Evolutionary conservation across 2,797 vertebrate species (phyloP), one percentile per base, ranked within the genome.

Genomic region (Lagodon rhomboides): DNA sequence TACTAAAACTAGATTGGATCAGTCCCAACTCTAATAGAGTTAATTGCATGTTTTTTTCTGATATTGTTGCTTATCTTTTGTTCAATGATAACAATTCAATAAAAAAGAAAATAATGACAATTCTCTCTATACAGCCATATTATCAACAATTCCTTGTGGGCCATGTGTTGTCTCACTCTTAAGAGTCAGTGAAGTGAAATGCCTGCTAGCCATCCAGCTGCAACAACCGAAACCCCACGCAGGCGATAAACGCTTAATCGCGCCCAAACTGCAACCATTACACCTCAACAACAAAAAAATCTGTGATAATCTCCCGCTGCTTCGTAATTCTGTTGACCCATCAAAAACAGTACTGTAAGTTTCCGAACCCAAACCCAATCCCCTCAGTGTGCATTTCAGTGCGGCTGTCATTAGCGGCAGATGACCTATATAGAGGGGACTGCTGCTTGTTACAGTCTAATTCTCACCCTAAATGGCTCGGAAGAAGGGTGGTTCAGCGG

Each of bases 401-500:
- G 50, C 68, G 43, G 56, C 79, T 69, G 18, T 86, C 83, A 87
- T 90, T 89, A 91, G 88, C 60, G 68, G 54, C 25, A 62, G 64
- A 85, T 86, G 92, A 90, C 90, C 91, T 91, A 91, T 66, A 93
- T 87, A 78, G 79, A 89, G 69, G 63, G 86, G 87, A 83, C 56
- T 72, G 83, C 84, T 90, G 87, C 90, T 87, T 87, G 90, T 93
- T 91, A 89, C 90, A 89, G 84, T 90, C 89, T 90, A 89, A 92
- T 93, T 92, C 92, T 89, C 93, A 85, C 85, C 83, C 86, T 89
- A 85, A 92, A 89, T 86, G 90, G 88, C 76, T 87, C 53, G 85
- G 79, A 81, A 85, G 87, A 82, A 68, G 77, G 83, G 73, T 30
- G 87, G 80, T 89, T 77, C 87, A 85, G 87, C 30, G 18, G 87